Evolutionary conservation across 2,888 invertebrate species (phyloP), one percentile per base, ranked within the genome.

Genomic region (Nasonia oneida): DNA sequence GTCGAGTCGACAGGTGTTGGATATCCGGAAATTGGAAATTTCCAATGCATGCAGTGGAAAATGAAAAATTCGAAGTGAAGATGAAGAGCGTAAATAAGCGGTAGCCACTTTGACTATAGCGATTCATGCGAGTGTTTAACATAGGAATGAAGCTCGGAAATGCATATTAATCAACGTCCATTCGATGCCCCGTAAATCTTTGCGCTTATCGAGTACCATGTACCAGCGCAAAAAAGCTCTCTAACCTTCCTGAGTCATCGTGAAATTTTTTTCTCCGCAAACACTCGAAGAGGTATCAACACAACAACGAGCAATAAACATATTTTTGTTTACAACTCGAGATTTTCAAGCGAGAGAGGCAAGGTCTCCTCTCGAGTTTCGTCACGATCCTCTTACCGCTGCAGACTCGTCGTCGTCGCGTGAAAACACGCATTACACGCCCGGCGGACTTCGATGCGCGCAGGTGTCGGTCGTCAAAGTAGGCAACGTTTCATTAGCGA

Each of bases 281-380:
- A 47, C 12, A 12, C 47, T 12, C 12, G 47, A 47, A 47, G 47
- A 47, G 10, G 29, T 14, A 23, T 29, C 67, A 14, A 8, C 67
- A 67, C 6, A 67, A 64, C 64, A 64, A 67, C 23, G 67, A 29
- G 61, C 42, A 47, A 61, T 73, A 73, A 81, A 57, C 61, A 81
- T 75, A 75, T 81, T 81, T 75, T 81, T 75, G 64, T 75, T 81
- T 75, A 75, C 81, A 37, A 18, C 47, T 10, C 14, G 29, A 53
- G 75, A 53, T 37, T 70, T 15, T 70, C 70, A 37, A 37, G 70
- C 37, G 70, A 18, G 53, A 53, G 1, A 53, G 1, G 5, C 47
- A 14, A 29, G 33, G 33, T 50, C 42, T 73, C 53, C 33, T n/a
- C 33, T 53, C 53, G 14, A 39, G 61, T 61, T 39, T 77, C 53